Evolutionary conservation across 2,888 invertebrate species (phyloP).

Genomic region (Girardia tigrina): DNA sequence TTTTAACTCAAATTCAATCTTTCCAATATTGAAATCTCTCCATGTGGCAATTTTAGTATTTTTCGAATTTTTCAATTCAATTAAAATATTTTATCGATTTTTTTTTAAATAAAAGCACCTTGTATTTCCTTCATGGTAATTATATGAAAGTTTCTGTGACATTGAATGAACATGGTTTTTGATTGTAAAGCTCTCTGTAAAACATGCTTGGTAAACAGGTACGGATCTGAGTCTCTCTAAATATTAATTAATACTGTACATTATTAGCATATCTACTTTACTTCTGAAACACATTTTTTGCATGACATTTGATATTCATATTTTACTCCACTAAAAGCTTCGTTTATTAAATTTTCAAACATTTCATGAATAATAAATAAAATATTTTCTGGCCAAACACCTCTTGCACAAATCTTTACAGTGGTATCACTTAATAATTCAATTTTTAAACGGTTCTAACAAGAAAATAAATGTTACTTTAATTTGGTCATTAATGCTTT

Average conservation of each 20-base stretch:
- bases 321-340: conserved; percentile 5
- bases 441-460: background rate
- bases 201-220: background rate
- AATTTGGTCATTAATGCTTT: conserved; percentile 39
- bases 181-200: conserved; percentile 2
- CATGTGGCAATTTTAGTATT: too few species aligned
- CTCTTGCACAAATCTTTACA: background rate
- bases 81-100: too few species aligned
- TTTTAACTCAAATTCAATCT: too few species aligned
- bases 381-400: conserved; percentile 9
- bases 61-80: too few species aligned
- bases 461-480: background rate
- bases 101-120: too few species aligned
- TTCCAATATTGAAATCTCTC: too few species aligned
- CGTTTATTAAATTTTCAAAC: background rate
- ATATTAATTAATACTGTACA: background rate
- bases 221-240: background rate
- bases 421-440: background rate
- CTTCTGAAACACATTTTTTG: conserved; percentile 6
- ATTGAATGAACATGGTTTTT: conserved; percentile 18
- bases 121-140: background rate
- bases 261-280: background rate
- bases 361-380: conserved; percentile 14
- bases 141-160: conserved; percentile 14
- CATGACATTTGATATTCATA: conserved; percentile 13